Base-by-base conservation (phyloP, 2,797 vertebrate genomes). In the Cottoperca gobio region DNA sequence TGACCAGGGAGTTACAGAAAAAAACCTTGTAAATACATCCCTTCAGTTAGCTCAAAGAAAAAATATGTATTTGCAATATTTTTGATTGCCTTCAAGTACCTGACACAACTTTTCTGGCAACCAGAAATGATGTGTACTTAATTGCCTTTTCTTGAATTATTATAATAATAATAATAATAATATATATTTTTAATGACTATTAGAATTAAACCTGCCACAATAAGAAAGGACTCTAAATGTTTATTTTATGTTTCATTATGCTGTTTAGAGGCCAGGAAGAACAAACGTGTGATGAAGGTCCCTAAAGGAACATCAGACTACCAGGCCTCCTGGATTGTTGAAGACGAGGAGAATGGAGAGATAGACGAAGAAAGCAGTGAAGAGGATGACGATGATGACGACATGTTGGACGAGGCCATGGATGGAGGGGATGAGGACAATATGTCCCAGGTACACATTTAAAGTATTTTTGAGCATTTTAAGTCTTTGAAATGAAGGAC, bases 261-360 rank as follows among this genome's bases (percentile, higher is more conserved):
- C 19, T 43, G 3, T 82, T 81, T 58, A 99, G 97, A 96, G 58
- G 92, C 90, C 50, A 86, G 95, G 66, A 96, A 96, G 85, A 93
- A 39, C 42, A 94, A 90, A 72, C 96, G 90, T 54, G 77, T 97
- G 62, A 93, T 95, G 91, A 97, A 95, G 81, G 97, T 99, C 64
- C 98, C 97, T 7, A 99, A 97, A 92, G 98, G 98, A 77, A 99
- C 96, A 0, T 99, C 98, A 0, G 96, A 93, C 76, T 99, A 99
- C 86, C 98, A 99, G 89, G 98, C 98, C 62, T 93, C 95, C 0
- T 99, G 98, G 98, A 99, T 99, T 70, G 90, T 96, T 23, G 95
- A 93, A 16, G 93, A 87, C 0, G 93, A 92, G 0, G 92, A 92
- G 5, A 78, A 79, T 8, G 84, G 59, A 2, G 93, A 95, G 0